Evolutionary conservation across 2,888 invertebrate genomes (phyloP).

Genomic region (Scaptodrosophila latifasciaeformis): DNA sequence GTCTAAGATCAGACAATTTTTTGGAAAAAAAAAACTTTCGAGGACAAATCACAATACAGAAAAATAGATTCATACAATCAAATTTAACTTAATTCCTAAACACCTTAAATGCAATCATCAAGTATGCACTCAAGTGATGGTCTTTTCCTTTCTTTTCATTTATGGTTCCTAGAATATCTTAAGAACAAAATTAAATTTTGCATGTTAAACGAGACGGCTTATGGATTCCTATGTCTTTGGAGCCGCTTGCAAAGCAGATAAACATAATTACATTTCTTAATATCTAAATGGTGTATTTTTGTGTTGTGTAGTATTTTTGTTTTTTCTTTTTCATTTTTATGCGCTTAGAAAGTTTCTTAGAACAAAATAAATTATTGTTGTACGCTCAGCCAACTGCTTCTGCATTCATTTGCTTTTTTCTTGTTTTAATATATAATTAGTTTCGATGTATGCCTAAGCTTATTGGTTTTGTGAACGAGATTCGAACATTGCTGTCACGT

Average conservation of each 20-base stretch:
- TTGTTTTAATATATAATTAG: neutral
- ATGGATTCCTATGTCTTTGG: constrained; percentile 47
- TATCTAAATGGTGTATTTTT: no score
- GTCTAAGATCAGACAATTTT: neutral
- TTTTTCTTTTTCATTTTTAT: neutral
- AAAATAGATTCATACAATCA: neutral
- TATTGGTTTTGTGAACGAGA: constrained; percentile 79
- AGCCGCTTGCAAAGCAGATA: constrained; percentile 47
- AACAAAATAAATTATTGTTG: constrained; percentile 62
- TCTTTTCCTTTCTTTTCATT: no score
- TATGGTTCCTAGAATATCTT: no score
- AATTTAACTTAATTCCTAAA: neutral
- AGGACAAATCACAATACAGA: neutral
- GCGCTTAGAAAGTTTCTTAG: constrained; percentile 32
- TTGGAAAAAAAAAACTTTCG: neutral
- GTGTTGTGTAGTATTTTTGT: no score
- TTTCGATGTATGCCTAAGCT: constrained; percentile 34
- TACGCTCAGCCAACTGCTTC: constrained; percentile 27
- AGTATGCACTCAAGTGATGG: no score
- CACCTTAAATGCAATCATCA: no score
- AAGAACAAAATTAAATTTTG: constrained; percentile 58
- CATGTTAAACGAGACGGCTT: constrained; percentile 30
- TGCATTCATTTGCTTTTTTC: neutral
- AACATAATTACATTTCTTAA: no score
- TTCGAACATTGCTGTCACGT: constrained; percentile 89